Base-by-base conservation (phyloP, 2,113 vertebrate genomes). In the Myanophis thanlyinensis region DNA sequence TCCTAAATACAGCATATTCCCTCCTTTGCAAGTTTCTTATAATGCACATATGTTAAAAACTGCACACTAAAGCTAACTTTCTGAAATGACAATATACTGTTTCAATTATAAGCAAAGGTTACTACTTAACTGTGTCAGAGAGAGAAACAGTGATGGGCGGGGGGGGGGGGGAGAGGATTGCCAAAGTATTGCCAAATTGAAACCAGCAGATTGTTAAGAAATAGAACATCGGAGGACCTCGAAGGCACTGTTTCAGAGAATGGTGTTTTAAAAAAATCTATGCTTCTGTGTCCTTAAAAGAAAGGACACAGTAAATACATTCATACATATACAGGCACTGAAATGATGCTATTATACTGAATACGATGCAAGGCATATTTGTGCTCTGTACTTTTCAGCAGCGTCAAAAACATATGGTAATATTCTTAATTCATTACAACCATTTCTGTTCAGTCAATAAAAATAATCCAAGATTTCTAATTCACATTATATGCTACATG, bases 131-230 rank as follows among this genome's bases (percentile, higher is more conserved):
- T 90, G 91, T 90, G 25, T 54, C 53, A 22, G 30, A 1, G 27
- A 0, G 27, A 0, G 10, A 4, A 4, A 0, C 27, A 4, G 27
- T 4, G 11, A 12, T n/a, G 27, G 1, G 56, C 1, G 3, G 1
- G 23, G 2, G 54, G 0, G 51, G 3, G 13, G 0, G 13, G 2
- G 5, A 22, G 22, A 3, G 10, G 3, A 30, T 22, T 94, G 94
- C 91, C 90, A 90, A 94, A 95, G 90, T 12, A n/a, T n/a, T n/a
- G n/a, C n/a, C n/a, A 93, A 95, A 93, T 85, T 6, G n/a, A 94
- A 95, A 54, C 51, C 89, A 93, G 89, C 0, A 54, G 90, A 88
- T 27, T 2, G 0, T 53, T 88, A 87, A 56, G 84, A 1, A 5
- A 92, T 35, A 47, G 93, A 92, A 92, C 6, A 54, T 3, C 84